Base-by-base conservation (phyloP, 2,888 invertebrate genomes). In the Platerodrilus igneus region DNA sequence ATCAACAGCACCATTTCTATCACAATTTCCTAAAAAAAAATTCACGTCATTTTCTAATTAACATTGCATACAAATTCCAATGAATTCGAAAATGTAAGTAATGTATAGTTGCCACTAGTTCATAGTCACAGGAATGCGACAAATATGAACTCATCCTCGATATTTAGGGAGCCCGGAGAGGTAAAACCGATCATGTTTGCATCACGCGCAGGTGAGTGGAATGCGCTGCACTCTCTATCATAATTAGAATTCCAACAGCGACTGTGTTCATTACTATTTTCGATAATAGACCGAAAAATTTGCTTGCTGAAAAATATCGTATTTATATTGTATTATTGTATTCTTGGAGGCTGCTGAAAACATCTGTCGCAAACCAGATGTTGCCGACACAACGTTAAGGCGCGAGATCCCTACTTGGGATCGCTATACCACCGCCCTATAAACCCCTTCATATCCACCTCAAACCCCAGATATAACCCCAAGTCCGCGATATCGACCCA, bases 201-300 rank as follows among this genome's bases (percentile, higher is more conserved):
- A n/a, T n/a, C n/a, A 50, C 57, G 56, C 50, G 52, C 53, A 54
- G 57, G 59, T 60, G 58, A n/a, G 50, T 55, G 65, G 65, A 63
- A 65, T 64, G 57, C 49, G 48, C 49, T 54, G 57, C 58, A 56
- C 58, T 62, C n/a, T n/a, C 61, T 55, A 52, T 64, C 63, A 65
- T 67, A 64, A 67, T 67, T 67, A 65, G 61, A 64, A 65, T 66
- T 66, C 65, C 64, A 47, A 46, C 53, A 57, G 53, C 53, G 50
- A 52, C 55, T 56, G 50, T 52, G 55, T 47, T 53, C 50, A 53
- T 51, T 58, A 17, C 6, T 22, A 14, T 4, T 9, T 25, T 17
- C 5, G 8, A 5, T 18, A 18, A 3, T 17, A n/a, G n/a, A 10
- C 2, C 5, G 20, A 11, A 13, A 17, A 33, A 18, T 21, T 28